These are phyloP conservation scores for Chouioia cunea DNA, from an alignment of 2,888 invertebrate species.

Conservation along the genomic window DNA sequence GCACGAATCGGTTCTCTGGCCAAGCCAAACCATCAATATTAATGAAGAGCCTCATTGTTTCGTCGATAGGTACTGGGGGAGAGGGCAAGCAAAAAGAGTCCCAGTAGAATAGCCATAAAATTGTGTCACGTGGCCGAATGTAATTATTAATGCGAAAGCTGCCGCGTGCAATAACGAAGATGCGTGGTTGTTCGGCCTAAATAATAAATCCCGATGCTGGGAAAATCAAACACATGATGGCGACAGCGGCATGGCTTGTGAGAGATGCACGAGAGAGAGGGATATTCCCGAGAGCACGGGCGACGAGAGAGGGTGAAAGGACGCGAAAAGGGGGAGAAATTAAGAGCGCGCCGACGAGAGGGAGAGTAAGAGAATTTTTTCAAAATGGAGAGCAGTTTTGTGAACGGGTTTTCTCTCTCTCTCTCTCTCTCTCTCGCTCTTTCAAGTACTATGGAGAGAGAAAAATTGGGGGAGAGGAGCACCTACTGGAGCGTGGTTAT, in stretches of 20 bases:
- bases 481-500: conserved; percentile 20
- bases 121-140: conserved; percentile 35
- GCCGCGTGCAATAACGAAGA: conserved; percentile 21
- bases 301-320: background rate
- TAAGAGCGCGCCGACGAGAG: conserved; percentile 28
- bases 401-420: conserved; percentile 1
- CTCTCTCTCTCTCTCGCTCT: conserved; percentile 6
- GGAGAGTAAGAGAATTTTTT: conserved; percentile 42
- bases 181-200: conserved; percentile 29
- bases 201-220: conserved; percentile 35
- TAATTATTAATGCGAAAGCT: conserved; percentile 25
- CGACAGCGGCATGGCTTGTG: background rate
- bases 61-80: background rate
- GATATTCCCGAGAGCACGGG: no score
- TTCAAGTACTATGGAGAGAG: background rate
- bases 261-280: background rate
- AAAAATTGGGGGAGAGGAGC: background rate
- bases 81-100: background rate
- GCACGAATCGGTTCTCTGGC: conserved; percentile 5
- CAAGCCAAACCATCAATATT: conserved; percentile 25
- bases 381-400: conserved; percentile 47
- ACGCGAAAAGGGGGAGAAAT: conserved; percentile 1
- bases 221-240: conserved; percentile 40
- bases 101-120: conserved; percentile 16
- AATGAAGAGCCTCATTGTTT: conserved; percentile 21